Conservation (phyloP, 1,140 invertebrate genomes). For the Diorhabda carinulata region DNA sequence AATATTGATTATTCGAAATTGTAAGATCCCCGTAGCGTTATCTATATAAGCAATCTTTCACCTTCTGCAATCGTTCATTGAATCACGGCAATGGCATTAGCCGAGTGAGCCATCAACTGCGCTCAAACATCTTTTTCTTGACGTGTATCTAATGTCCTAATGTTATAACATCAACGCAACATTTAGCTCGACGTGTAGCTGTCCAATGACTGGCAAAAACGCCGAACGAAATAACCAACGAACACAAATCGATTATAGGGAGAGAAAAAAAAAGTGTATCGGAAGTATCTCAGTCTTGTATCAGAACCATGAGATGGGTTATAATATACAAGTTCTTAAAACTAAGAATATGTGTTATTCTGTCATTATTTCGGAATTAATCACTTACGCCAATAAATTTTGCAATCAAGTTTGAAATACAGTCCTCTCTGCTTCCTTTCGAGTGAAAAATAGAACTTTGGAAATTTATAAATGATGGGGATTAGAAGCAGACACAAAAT, state of each 20-base stretch:
- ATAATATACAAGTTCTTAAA: not conserved
- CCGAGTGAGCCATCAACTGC: constrained; percentile 3
- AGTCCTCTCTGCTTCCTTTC: too few species aligned
- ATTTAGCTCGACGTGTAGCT: constrained; percentile 7
- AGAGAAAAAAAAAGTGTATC: not conserved
- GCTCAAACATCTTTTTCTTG: not conserved
- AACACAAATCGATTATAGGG: constrained; percentile 12
- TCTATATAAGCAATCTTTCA: too few species aligned
- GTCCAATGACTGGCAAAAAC: constrained; percentile 11
- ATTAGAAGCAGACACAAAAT: too few species aligned
- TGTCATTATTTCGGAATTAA: too few species aligned
- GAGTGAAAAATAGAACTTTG: too few species aligned
- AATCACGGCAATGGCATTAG: not conserved
- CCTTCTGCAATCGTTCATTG: not conserved
- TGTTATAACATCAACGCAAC: constrained; percentile 4
- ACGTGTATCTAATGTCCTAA: not conserved
- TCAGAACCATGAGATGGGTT: constrained; percentile 11
- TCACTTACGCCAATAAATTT: too few species aligned
- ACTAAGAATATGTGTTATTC: too few species aligned
- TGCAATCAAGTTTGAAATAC: too few species aligned
- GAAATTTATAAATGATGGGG: too few species aligned
- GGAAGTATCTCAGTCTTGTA: not conserved
- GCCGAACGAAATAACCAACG: not conserved
- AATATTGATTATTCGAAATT: too few species aligned
- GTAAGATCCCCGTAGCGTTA: too few species aligned